Evolutionary conservation across 2,797 vertebrate genomes (phyloP).

Genomic region (Squalus acanthias): DNA sequence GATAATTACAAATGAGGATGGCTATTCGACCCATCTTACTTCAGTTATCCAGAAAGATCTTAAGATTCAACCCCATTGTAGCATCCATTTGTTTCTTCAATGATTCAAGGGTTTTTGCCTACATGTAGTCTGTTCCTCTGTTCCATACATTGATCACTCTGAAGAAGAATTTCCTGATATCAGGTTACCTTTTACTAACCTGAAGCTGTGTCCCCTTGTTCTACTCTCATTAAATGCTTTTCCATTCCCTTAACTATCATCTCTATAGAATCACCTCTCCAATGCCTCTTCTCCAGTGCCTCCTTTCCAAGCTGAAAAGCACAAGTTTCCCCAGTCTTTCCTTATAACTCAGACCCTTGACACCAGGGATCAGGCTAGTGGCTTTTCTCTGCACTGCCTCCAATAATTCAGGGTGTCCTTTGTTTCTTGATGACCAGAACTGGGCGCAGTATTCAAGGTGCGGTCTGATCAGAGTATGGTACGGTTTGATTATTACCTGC

Average conservation of each 20-base stretch:
- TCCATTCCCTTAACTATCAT: background rate
- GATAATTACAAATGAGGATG: too few relatives aligned
- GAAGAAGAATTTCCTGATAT: too few relatives aligned
- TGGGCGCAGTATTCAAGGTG: background rate
- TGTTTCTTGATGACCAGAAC: background rate
- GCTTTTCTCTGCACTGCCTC: background rate
- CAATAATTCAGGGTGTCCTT: background rate
- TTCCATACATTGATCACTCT: too few relatives aligned
- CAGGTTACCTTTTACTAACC: background rate
- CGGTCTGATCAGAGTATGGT: background rate
- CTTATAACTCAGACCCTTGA: background rate
- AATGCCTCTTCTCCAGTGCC: background rate
- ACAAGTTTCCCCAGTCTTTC: background rate
- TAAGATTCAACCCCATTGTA: too few relatives aligned
- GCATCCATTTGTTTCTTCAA: too few relatives aligned
- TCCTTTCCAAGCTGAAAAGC: background rate
- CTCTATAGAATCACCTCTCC: background rate
- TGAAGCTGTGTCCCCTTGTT: background rate
- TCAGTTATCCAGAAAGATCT: too few relatives aligned
- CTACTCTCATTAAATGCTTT: background rate
- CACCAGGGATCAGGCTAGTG: background rate
- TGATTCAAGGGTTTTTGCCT: too few relatives aligned
- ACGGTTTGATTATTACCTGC: too few relatives aligned
- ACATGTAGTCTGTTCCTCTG: too few relatives aligned
- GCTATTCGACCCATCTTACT: too few relatives aligned